A percentile compares a stretch with the other conserved stretches of the same genome.
Evolutionary conservation across 2,888 invertebrate species (phyloP).

Genomic region (Xestia xanthographa): DNA sequence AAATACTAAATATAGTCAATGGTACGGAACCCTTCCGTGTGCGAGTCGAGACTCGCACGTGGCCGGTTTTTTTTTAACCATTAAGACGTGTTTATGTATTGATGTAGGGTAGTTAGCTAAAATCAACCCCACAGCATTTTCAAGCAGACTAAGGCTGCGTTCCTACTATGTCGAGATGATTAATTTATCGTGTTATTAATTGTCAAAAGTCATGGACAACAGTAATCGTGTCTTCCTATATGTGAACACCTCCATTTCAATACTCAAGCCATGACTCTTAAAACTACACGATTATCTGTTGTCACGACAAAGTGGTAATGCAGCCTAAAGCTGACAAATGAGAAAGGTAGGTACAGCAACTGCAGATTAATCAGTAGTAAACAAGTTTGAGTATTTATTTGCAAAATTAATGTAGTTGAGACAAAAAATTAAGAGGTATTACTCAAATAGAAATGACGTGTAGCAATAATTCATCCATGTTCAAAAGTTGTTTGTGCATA

Average conservation of each 20-base stretch:
- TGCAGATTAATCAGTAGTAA: background rate
- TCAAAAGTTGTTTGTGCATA: background rate
- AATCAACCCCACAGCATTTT: background rate
- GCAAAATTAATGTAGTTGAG: background rate
- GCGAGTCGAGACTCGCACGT: too few relatives aligned
- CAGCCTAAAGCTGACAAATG: background rate
- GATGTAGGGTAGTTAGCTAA: background rate
- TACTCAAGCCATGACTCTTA: too few relatives aligned
- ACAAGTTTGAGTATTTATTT: constrained; percentile 4
- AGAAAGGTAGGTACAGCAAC: background rate
- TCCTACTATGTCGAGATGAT: too few relatives aligned
- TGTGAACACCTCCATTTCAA: too few relatives aligned
- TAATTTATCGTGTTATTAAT: too few relatives aligned
- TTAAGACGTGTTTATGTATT: background rate
- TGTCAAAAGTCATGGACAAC: too few relatives aligned
- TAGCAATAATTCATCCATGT: background rate
- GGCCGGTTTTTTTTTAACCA: too few relatives aligned
- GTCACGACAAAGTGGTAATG: background rate
- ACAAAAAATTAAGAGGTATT: background rate
- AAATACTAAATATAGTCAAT: too few relatives aligned
- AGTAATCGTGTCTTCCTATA: too few relatives aligned
- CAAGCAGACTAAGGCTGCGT: background rate
- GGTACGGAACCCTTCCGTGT: too few relatives aligned
- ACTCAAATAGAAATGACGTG: background rate
- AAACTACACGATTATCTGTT: too few relatives aligned